Evolutionary conservation across 1,140 invertebrate genomes (phyloP), one percentile per base, ranked within the genome.

Genomic region (Mycetomoellerius zeteki): DNA sequence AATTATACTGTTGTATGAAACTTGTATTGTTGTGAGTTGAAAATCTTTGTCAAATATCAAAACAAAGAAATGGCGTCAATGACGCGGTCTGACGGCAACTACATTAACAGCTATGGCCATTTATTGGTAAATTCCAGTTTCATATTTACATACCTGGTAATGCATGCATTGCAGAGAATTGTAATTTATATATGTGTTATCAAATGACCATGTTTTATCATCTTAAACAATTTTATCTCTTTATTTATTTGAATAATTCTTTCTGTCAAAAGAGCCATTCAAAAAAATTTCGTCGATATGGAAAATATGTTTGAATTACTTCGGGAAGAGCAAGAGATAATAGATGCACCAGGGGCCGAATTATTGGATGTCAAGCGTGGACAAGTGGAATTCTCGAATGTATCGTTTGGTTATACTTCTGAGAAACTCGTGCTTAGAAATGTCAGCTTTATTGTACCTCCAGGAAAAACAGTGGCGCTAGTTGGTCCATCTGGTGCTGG

Each of bases 271-370:
- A 99, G 98, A 93, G 98, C 98, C 67, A 99, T 99, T 86, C 99
- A 99, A 93, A 98, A 98, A 94, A 98, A 99, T 93, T 99, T 99
- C 93, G 97, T 99, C 33, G 99, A 99, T 91, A 99, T 99, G 99
- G 99, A 99, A 96, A 99, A 99, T 94, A 99, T 99, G 99, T 99
- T 99, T 95, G 99, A 99, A 78, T 94, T 99, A 67, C 95, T 99
- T 71, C 96, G 97, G 71, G 98, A 99, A 94, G 96, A 98, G 33
- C 96, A 98, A 87, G 99, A 99, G 96, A 96, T 99, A 69, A 96
- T 97, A 19, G 98, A 99, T 96, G 96, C 96, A 1, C 97, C 97
- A 0, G 97, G 97, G 80, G 98, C 98, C 64, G 96, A 96, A 8
- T 96, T 97, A 24, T 93, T 99, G 24, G 93, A 96, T 6, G 95